Conservation (phyloP, 2,797 vertebrate species). For the Pipistrellus kuhlii region DNA sequence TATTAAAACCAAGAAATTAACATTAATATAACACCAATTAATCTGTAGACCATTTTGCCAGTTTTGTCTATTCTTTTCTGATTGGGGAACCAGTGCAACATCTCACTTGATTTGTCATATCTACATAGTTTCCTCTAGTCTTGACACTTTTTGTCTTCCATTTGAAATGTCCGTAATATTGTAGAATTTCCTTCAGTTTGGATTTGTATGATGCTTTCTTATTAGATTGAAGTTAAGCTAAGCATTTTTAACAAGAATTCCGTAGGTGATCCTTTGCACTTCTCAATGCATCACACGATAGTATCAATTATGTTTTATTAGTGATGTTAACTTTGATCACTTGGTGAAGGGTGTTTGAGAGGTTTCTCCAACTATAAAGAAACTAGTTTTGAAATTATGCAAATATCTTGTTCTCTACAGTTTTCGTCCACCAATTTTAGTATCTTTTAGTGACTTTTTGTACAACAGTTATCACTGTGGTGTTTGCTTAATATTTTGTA, state of each 20-base stretch:
- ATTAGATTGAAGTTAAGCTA: neutral
- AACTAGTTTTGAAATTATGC: neutral
- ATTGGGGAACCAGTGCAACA: neutral
- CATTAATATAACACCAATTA: neutral
- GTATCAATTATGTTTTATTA: neutral
- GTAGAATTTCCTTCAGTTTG: neutral
- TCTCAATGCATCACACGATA: neutral
- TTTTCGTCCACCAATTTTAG: neutral
- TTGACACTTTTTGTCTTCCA: neutral
- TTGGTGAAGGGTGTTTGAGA: neutral
- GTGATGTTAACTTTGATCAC: neutral
- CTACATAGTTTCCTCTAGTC: neutral
- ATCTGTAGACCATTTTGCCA: neutral
- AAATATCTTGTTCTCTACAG: neutral
- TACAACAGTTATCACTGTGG: neutral
- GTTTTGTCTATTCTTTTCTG: neutral
- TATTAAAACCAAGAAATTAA: neutral
- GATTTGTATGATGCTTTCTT: neutral
- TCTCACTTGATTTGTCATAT: neutral
- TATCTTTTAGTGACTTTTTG: neutral
- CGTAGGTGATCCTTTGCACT: neutral
- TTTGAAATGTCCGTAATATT: constrained; percentile 11
- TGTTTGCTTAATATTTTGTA: neutral
- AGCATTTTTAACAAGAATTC: neutral
- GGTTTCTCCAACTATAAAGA: neutral